phyloP scores from a whole-genome alignment of 2,888 invertebrate species.

The Idaea straminata region DNA sequence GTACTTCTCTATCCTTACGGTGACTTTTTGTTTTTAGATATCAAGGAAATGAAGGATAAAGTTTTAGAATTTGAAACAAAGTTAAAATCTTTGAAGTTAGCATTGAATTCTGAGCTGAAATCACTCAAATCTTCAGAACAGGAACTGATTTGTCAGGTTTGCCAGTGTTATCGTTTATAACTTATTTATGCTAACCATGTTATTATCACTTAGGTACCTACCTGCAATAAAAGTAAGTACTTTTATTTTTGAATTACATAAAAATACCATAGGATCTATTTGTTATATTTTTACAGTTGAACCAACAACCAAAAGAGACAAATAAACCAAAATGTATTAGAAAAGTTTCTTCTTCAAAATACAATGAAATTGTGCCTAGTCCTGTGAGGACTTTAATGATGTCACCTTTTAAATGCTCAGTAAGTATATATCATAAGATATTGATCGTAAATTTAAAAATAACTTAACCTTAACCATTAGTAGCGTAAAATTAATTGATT shows the following conservation, averaged over 20 bases:
- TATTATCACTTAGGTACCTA: conserved; percentile 2
- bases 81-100: conserved; percentile 47
- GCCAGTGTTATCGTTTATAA: conserved; percentile 8
- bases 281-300: conserved; percentile 34
- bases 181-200: neutral
- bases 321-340: conserved; percentile 26
- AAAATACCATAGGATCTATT: too few relatives aligned
- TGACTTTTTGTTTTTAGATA: conserved; percentile 44
- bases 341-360: conserved; percentile 40
- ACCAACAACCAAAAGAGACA: conserved; percentile 24
- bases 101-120: conserved; percentile 43
- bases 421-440: conserved; percentile 32
- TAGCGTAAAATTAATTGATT: too few relatives aligned
- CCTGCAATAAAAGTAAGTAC: neutral
- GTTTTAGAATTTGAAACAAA: conserved; percentile 55
- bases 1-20: too few relatives aligned
- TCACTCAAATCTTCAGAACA: conserved; percentile 39
- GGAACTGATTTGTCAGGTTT: conserved; percentile 43
- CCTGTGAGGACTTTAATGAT: conserved; percentile 60
- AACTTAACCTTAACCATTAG: neutral
- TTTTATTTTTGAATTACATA: too few relatives aligned
- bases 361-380: conserved; percentile 58
- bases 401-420: conserved; percentile 59
- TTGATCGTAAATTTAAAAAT: neutral
- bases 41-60: conserved; percentile 56